Evolutionary conservation across 1,140 invertebrate genomes (phyloP).

Genomic region (Leucophenga varia): DNA sequence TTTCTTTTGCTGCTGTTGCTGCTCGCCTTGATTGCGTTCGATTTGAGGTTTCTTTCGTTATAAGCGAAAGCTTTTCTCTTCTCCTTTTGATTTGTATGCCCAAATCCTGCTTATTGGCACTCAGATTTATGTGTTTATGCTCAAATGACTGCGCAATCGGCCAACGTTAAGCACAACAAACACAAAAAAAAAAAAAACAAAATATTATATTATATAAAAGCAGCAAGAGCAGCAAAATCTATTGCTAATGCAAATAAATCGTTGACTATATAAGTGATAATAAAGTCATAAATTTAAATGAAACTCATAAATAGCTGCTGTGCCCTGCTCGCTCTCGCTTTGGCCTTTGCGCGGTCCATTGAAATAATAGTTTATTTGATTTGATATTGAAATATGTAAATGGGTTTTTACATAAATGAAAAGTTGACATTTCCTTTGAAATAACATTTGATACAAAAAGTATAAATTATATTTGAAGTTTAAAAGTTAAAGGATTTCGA

Average conservation of each 20-base stretch:
- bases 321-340: too few relatives aligned
- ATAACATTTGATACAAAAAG: too few relatives aligned
- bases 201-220: constrained; percentile 1
- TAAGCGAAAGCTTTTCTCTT: too few relatives aligned
- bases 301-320: constrained; percentile 36
- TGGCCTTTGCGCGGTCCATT: too few relatives aligned
- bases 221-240: constrained; percentile 1
- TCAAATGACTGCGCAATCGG: constrained; percentile 30
- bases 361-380: too few relatives aligned
- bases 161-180: neutral
- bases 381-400: too few relatives aligned
- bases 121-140: constrained; percentile 32
- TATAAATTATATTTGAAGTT: too few relatives aligned
- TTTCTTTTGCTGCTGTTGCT: too few relatives aligned
- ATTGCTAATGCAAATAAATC: constrained; percentile 20
- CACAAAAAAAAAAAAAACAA: neutral
- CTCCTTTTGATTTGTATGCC: constrained; percentile 9
- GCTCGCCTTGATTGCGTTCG: constrained; percentile 43
- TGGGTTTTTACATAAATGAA: too few relatives aligned
- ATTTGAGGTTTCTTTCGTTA: constrained; percentile 1
- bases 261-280: too few relatives aligned
- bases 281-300: constrained; percentile 35
- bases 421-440: too few relatives aligned
- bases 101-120: constrained; percentile 22
- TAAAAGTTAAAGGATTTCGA: too few relatives aligned